Evolutionary conservation across 2,797 vertebrate genomes (phyloP), one percentile per base, ranked within the genome.

Genomic region (Karalla daura): DNA sequence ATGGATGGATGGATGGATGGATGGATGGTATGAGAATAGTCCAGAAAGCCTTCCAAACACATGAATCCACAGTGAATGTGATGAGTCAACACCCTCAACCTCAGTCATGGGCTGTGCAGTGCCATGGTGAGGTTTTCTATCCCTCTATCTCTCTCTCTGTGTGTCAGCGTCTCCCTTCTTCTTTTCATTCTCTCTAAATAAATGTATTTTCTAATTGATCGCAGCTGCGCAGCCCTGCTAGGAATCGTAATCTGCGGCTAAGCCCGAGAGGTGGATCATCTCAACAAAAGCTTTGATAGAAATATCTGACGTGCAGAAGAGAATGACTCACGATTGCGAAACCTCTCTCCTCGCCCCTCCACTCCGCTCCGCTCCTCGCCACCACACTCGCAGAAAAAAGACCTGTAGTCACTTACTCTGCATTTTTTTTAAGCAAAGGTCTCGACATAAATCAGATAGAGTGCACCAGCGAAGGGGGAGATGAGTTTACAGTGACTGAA

Each of bases 391-490:
- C 32, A 54, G 64, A 75, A 49, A 67, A 30, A 46, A 72, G 40
- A 74, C 20, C 60, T 70, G 71, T 49, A 80, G 81, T 89, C 63
- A 76, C 83, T 86, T 87, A 76, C 70, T 78, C 70, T 72, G 85
- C 86, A 63, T 68, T 89, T 87, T 89, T 87, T 75, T 75, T 68
- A 51, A 53, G 44, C 58, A 63, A 47, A 75, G 54, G 74, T 65
- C 78, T 53, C 77, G 82, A 78, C 83, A 90, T 87, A 81, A 91
- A 92, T 90, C 85, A 86, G 71, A 63, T 33, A 33, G 72, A 83
- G 53, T 27, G 50, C 39, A 47, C 65, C 61, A 60, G 43, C 59
- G 66, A 68, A 65, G 53, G 37, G 50, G 68, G 25, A 77, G 54
- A 72, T 56, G 54, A 47, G 61, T 75, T 75, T 40, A 63, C 40